phyloP scores from a whole-genome alignment of 2,888 invertebrate genomes.

The Pasiphila rectangulata region DNA sequence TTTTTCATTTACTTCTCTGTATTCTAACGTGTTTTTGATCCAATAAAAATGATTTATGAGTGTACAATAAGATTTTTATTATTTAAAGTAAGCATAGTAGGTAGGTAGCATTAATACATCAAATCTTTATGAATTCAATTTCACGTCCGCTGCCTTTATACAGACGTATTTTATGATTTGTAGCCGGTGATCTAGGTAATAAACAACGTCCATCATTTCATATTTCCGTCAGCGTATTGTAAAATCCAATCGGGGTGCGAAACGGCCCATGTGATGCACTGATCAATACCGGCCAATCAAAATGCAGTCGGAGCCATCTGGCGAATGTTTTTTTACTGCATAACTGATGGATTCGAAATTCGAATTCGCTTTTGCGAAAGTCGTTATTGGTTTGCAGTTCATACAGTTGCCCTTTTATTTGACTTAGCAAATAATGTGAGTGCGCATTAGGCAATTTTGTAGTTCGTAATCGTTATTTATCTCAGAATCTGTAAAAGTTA shows the following conservation, averaged over 20 bases:
- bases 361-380: conserved; percentile 3
- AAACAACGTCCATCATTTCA: conserved; percentile 26
- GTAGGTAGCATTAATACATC: too few relatives aligned
- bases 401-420: too few relatives aligned
- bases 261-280: conserved; percentile 17
- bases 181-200: conserved; percentile 20
- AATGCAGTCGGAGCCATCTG: conserved; percentile 22
- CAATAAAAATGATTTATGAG: too few relatives aligned
- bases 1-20: too few relatives aligned
- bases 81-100: too few relatives aligned
- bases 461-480: too few relatives aligned
- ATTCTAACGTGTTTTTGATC: too few relatives aligned
- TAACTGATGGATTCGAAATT: neutral
- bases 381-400: neutral
- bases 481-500: too few relatives aligned
- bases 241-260: conserved; percentile 17
- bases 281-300: conserved; percentile 29
- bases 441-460: too few relatives aligned
- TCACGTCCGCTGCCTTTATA: neutral
- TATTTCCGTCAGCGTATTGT: conserved; percentile 22
- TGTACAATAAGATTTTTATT: too few relatives aligned
- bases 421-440: too few relatives aligned
- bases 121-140: too few relatives aligned
- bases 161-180: neutral
- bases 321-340: conserved; percentile 13